Evolutionary conservation across 2,113 vertebrate genomes (phyloP).

Genomic region (Mirounga angustirostris): DNA sequence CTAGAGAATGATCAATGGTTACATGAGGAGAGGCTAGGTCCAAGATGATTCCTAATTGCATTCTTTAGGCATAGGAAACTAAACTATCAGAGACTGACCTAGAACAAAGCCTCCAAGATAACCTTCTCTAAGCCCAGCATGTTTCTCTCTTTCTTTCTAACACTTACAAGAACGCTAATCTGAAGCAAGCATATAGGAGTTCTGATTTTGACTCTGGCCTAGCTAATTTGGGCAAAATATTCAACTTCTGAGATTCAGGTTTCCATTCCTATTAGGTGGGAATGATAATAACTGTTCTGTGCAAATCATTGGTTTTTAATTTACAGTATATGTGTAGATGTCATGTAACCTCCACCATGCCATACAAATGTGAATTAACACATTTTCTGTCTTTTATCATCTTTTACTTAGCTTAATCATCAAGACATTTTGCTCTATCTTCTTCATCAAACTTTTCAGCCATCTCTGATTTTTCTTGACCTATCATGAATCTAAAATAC

Average conservation of each 20-base stretch:
- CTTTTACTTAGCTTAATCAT: background rate
- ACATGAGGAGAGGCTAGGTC: background rate
- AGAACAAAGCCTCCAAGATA: background rate
- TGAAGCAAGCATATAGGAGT: background rate
- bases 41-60: background rate
- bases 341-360: background rate
- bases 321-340: background rate
- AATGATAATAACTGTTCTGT: background rate
- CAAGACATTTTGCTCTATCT: background rate
- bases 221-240: background rate
- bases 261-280: background rate
- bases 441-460: background rate
- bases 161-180: background rate
- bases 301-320: background rate
- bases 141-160: background rate
- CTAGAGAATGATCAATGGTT: background rate
- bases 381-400: background rate
- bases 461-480: conserved; percentile 26
- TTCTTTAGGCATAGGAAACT: background rate
- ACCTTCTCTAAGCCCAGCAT: background rate
- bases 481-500: background rate
- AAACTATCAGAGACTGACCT: background rate
- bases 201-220: background rate
- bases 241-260: background rate
- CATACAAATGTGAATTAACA: background rate